phyloP scores from a whole-genome alignment of 2,888 invertebrate genomes.

The Noctua janthe region DNA sequence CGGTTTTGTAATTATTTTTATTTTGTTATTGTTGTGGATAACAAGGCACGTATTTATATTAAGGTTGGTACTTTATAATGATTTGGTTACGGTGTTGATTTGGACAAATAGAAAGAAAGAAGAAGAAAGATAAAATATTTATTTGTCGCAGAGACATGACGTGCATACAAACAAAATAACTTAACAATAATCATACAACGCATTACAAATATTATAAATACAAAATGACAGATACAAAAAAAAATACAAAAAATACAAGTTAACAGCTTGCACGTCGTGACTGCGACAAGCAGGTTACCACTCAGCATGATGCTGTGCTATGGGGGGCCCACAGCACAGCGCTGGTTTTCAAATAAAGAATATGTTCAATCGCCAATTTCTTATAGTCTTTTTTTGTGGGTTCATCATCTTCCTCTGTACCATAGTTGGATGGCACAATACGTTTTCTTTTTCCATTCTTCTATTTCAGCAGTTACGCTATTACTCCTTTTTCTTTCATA shows the following conservation, averaged over 20 bases:
- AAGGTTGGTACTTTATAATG: background rate
- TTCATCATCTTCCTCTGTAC: background rate
- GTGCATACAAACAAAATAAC: no score
- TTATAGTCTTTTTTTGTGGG: background rate
- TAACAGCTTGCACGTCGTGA: no score
- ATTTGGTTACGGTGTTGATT: background rate
- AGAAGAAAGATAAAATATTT: no score
- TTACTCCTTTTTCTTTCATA: background rate
- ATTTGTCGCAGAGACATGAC: no score
- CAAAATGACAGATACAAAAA: no score
- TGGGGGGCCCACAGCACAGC: no score
- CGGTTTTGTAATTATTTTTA: constrained; percentile 36
- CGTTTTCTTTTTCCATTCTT: background rate
- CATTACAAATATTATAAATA: no score
- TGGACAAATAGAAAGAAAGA: background rate
- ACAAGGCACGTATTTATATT: no score
- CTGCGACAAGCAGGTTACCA: no score
- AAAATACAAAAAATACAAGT: no score
- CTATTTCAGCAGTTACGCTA: background rate
- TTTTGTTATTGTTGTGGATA: constrained; percentile 10
- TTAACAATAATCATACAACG: no score
- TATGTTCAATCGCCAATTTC: background rate
- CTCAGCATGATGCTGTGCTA: no score
- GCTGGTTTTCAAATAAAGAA: background rate
- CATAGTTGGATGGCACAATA: background rate